Conservation (phyloP, 2,113 vertebrate genomes). For the Eublepharis macularius region DNA sequence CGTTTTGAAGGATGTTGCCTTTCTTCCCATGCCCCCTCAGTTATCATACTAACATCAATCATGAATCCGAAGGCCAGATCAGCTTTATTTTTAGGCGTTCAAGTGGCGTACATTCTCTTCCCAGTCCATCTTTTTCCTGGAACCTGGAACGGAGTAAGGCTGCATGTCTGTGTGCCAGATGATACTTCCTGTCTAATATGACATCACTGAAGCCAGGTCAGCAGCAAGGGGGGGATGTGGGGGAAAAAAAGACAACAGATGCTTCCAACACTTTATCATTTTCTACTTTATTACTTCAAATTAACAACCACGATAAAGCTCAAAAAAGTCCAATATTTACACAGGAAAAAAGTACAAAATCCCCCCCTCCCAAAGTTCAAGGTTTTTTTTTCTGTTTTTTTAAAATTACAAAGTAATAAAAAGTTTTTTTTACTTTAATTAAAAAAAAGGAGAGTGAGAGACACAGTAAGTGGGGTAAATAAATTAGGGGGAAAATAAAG, state of each 20-base stretch:
- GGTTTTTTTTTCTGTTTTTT: slow-evolving; percentile 78
- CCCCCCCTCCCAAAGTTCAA: slow-evolving; percentile 81
- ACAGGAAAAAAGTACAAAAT: slow-evolving; percentile 90
- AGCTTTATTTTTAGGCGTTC: slow-evolving; percentile 51
- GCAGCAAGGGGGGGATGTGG: background rate
- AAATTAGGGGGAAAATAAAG: slow-evolving; percentile 73
- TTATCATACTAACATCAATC: slow-evolving; percentile 28
- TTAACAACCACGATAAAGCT: slow-evolving; percentile 89
- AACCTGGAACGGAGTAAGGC: slow-evolving; percentile 33
- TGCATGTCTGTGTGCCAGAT: background rate
- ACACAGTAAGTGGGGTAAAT: slow-evolving; percentile 69
- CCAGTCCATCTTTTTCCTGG: slow-evolving; percentile 50
- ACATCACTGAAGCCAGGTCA: background rate
- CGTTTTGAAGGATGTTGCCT: background rate
- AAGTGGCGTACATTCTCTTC: slow-evolving; percentile 18
- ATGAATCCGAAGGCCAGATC: slow-evolving; percentile 28
- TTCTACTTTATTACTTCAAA: slow-evolving; percentile 91
- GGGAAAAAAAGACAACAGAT: slow-evolving; percentile 50
- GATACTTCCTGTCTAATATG: background rate
- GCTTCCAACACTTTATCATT: slow-evolving; percentile 76
- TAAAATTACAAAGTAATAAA: slow-evolving; percentile 90
- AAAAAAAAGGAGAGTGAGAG: slow-evolving; percentile 73
- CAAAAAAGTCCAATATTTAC: slow-evolving; percentile 89
- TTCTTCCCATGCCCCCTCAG: slow-evolving; percentile 44
- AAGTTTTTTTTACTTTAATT: slow-evolving; percentile 82